A percentile compares a stretch with the other conserved stretches of the same genome.
Conservation (phyloP, 2,888 invertebrate genomes). For the Dasypogon diadema region DNA sequence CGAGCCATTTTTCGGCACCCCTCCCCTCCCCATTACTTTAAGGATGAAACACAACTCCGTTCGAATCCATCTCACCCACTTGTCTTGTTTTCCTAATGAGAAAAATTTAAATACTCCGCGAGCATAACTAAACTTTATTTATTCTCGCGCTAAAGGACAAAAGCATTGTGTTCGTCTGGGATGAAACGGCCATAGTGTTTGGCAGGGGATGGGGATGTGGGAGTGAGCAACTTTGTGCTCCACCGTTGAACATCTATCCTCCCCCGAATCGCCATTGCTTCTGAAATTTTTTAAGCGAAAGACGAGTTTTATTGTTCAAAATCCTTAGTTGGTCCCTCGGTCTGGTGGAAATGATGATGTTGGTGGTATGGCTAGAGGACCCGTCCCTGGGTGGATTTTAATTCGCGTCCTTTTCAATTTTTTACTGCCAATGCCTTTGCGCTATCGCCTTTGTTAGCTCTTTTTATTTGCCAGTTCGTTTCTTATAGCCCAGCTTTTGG, state of each 20-base stretch:
- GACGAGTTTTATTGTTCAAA: not conserved
- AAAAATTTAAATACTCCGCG: slow-evolving; percentile 46
- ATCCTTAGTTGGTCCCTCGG: too few relatives aligned
- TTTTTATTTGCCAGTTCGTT: not conserved
- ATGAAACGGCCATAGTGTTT: not conserved
- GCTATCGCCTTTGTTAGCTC: not conserved
- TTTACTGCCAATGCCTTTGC: slow-evolving; percentile 9
- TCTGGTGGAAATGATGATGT: too few relatives aligned
- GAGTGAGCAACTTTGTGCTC: not conserved
- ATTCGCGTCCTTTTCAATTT: slow-evolving; percentile 14
- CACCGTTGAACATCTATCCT: slow-evolving; percentile 16
- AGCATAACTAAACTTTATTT: slow-evolving; percentile 45
- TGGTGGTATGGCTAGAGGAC: too few relatives aligned
- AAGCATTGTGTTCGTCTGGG: slow-evolving; percentile 9
- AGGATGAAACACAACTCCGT: not conserved
- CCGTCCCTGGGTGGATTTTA: not conserved
- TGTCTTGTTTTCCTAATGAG: slow-evolving; percentile 46
- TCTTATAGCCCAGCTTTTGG: not conserved
- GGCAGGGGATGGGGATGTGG: not conserved
- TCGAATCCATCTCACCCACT: not conserved
- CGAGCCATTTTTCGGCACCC: not conserved
- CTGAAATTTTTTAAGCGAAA: slow-evolving; percentile 1
- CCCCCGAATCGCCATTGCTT: slow-evolving; percentile 34
- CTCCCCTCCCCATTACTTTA: not conserved
- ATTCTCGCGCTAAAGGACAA: slow-evolving; percentile 44